Base-by-base conservation (phyloP, 2,888 invertebrate genomes). In the Perdita meconis region DNA sequence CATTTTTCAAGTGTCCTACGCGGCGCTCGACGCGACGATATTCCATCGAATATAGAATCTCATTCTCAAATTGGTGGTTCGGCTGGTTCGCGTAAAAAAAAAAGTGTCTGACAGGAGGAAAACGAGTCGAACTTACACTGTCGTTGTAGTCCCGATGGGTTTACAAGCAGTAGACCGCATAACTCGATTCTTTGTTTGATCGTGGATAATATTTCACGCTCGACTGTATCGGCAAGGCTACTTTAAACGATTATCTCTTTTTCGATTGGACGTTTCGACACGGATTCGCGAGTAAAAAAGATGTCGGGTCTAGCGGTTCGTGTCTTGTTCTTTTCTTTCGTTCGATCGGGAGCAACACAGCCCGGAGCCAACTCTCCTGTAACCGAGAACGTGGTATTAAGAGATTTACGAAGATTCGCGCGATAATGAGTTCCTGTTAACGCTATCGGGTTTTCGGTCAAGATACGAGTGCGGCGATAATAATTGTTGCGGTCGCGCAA, bases 401-500 rank as follows among this genome's bases (percentile, higher is more conserved):
- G n/a, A 47, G 50, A 61, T 70, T 61, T 12, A 30, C 36, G 55
- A 66, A 42, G 56, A 66, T 66, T 22, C 66, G 10, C 60, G 56
- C 42, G 73, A 73, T 51, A 73, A 73, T 13, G 66, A 51, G 73
- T 66, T 30, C 36, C 68, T n/a, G 74, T 67, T 66, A 74, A 67
- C 61, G 61, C 59, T 26, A 30, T 51, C 51, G 42, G 16, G n/a
- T 12, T 53, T 6, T 56, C 42, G 61, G 61, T 36, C 63, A 38
- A n/a, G 55, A 36, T 40, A 61, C 64, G 55, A 71, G n/a, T 42
- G 26, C 12, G 76, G 69, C 30, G 64, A 59, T 16, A 42, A 72
- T 79, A 68, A 72, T 68, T 51, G 68, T 68, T 72, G 79, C 68
- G 79, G 79, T 79, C 65, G 34, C 19, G 55, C 38, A 51, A 26